These are phyloP conservation scores for Podarcis siculus DNA, from an alignment of 2,797 vertebrate genomes.

Conservation along the genomic window DNA sequence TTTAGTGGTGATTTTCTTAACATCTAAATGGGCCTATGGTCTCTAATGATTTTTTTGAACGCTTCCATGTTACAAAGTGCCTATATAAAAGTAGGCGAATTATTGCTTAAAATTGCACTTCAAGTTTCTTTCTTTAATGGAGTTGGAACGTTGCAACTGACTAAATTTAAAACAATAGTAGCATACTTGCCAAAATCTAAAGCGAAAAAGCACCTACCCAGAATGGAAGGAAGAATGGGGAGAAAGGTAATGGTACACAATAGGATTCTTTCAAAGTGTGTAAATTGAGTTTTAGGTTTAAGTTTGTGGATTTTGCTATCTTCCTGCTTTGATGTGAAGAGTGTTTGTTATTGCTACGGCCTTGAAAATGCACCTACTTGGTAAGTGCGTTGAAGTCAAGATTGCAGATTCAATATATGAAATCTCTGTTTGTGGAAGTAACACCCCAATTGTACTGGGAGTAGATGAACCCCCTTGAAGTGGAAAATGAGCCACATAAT, in stretches of 20 bases:
- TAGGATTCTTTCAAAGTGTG: neutral
- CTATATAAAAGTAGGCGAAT: too few species aligned
- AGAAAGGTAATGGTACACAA: too few species aligned
- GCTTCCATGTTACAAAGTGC: neutral
- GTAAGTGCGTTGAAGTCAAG: neutral
- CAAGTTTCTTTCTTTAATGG: too few species aligned
- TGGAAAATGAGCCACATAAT: constrained; percentile 38
- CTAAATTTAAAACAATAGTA: neutral
- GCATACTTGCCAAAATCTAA: neutral
- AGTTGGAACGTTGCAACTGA: too few species aligned
- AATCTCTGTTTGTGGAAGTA: neutral
- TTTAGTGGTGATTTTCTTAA: neutral
- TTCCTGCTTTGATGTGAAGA: neutral
- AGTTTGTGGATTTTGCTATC: constrained; percentile 8
- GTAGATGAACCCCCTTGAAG: fast-evolving
- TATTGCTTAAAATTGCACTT: too few species aligned
- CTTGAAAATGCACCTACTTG: neutral
- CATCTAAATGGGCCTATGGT: neutral
- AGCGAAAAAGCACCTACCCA: neutral
- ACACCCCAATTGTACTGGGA: neutral
- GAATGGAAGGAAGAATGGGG: neutral
- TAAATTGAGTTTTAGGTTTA: neutral
- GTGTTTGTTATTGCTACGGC: neutral
- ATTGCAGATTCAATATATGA: neutral
- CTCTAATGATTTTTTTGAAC: neutral